Evolutionary conservation across 2,888 invertebrate genomes (phyloP), one percentile per base, ranked within the genome.

Genomic region (Eristalinus sepulchralis): DNA sequence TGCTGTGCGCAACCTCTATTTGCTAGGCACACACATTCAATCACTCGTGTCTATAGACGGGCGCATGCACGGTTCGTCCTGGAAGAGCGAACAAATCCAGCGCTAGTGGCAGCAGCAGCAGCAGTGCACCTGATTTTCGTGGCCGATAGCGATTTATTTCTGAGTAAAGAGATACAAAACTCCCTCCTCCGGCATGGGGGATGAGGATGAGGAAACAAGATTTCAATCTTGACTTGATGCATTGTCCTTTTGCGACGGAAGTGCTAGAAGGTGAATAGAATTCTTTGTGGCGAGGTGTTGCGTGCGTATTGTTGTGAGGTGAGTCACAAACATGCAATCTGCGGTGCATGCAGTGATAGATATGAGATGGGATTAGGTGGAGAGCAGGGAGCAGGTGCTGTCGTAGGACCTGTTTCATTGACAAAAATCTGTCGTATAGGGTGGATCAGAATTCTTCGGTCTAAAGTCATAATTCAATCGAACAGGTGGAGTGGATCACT

Each of bases 61-160:
- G 47, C 11, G 24, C 33, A 55, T 47, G 47, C 47, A 47, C 47
- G 36, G 53, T 36, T 33, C 55, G 57, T 70, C 71, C 34, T 55
- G 53, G 27, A 5, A 27, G 27, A 27, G 27, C 2, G 27, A 27
- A 2, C 27, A 71, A 70, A 73, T 73, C 64, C 72, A 71, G n/a
- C 13, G 1, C n/a, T 8, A 17, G 4, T n/a, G 17, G 71, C 73
- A 68, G 77, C 66, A 36, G 72, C 64, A 20, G 11, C 20, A 22
- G 77, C 85, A n/a, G 81, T 81, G 75, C 86, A 86, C 86, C 86
- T 86, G 86, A 86, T 86, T 83, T 86, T 78, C 78, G 75, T 83
- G 83, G 86, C 70, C 64, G 86, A 86, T 86, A 86, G 83, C 86
- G 60, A 86, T 86, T 86, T 83, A 83, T 84, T 75, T 82, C 57